These are phyloP conservation scores for Apodemus agrarius DNA, from an alignment of 2,797 vertebrate genomes.

Conservation along the genomic window DNA sequence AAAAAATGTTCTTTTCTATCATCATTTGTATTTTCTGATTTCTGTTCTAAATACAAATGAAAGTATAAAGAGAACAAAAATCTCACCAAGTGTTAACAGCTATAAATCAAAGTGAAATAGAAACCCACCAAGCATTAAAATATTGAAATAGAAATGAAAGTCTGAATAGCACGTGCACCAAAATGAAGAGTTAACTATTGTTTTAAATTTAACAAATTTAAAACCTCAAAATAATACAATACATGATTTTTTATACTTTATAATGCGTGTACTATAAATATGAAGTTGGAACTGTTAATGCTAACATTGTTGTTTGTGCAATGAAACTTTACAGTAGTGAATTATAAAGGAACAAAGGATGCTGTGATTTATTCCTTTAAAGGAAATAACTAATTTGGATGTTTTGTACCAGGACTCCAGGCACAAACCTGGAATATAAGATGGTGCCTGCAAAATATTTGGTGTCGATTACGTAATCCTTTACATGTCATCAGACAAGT, in stretches of 20 bases:
- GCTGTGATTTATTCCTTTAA: slow-evolving; percentile 78
- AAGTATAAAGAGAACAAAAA: slow-evolving; percentile 40
- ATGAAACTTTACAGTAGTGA: slow-evolving; percentile 79
- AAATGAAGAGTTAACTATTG: slow-evolving; percentile 83
- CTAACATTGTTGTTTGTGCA: slow-evolving; percentile 77
- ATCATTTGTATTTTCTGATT: slow-evolving; percentile 1
- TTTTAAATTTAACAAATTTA: slow-evolving; percentile 74
- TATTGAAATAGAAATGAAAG: slow-evolving; percentile 84
- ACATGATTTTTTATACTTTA: slow-evolving; percentile 81
- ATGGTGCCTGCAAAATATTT: slow-evolving; percentile 71
- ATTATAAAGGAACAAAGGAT: slow-evolving; percentile 72
- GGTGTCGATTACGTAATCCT: slow-evolving; percentile 76
- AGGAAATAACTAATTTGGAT: background rate
- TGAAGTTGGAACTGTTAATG: slow-evolving; percentile 76
- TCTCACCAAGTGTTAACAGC: background rate
- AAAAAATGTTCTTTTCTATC: slow-evolving; percentile 59
- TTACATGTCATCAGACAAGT: slow-evolving; percentile 90
- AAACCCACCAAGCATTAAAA: slow-evolving; percentile 58
- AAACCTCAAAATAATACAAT: slow-evolving; percentile 68
- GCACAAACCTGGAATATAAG: slow-evolving; percentile 77
- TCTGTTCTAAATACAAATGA: slow-evolving; percentile 15
- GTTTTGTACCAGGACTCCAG: slow-evolving; percentile 72
- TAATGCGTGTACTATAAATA: slow-evolving; percentile 85
- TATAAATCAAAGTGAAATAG: slow-evolving; percentile 55
- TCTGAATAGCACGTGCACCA: slow-evolving; percentile 77